A percentile compares a stretch with the other conserved stretches of the same genome.
Evolutionary conservation across 2,113 vertebrate species (phyloP).

Genomic region (Xerus inauris): DNA sequence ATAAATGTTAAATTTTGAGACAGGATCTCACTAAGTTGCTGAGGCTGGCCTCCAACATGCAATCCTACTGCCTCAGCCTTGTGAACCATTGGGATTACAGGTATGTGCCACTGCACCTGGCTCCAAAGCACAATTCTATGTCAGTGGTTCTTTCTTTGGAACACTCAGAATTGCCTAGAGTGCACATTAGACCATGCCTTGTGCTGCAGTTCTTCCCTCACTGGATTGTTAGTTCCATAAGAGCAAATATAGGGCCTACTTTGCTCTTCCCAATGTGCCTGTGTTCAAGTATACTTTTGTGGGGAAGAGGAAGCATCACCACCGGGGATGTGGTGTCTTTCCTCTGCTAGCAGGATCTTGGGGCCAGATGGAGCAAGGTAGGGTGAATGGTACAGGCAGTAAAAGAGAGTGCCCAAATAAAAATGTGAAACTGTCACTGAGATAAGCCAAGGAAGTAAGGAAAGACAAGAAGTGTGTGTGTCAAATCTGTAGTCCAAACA

Average conservation of each 20-base stretch:
- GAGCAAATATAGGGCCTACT: background rate
- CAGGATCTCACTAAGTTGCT: no score
- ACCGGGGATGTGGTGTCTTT: no score
- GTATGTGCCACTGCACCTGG: no score
- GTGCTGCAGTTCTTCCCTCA: background rate
- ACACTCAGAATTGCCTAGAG: background rate
- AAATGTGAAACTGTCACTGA: background rate
- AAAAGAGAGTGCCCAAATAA: background rate
- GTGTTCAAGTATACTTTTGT: background rate
- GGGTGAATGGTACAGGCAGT: accelerated
- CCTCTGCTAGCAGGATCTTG: background rate
- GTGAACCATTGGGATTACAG: no score
- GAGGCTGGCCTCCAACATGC: no score
- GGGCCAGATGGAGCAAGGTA: background rate
- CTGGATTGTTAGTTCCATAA: background rate
- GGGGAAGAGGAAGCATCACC: background rate
- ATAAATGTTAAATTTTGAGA: no score
- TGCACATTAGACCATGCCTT: background rate
- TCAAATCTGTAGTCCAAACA: background rate
- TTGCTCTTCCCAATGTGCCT: background rate
- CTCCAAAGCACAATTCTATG: background rate
- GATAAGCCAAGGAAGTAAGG: background rate
- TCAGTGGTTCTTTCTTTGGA: background rate
- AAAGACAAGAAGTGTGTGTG: background rate
- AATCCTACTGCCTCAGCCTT: no score